Percentiles rank a stretch among this genome's conserved stretches.
Conservation (phyloP, 30 jellyfish, hydroid and myxozoan species). For the Mastigias papua region DNA sequence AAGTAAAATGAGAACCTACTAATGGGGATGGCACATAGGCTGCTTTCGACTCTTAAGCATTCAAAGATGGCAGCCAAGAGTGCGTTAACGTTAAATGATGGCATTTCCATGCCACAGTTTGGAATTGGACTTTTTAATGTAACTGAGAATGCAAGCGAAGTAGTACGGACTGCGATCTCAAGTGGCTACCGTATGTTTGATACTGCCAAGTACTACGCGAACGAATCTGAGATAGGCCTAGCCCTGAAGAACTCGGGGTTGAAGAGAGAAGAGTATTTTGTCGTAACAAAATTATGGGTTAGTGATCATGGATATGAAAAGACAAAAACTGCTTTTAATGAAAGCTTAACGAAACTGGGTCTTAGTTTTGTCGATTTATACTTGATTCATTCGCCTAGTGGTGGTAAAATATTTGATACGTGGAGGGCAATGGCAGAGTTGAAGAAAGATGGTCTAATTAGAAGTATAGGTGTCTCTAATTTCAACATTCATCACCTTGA, state of each 20-base stretch:
- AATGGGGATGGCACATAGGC: not conserved
- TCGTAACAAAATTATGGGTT: constrained; percentile 86
- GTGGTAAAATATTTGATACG: constrained; percentile 79
- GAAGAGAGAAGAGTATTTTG: constrained; percentile 82
- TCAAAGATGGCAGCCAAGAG: constrained; percentile 44
- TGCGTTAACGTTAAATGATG: constrained; percentile 53
- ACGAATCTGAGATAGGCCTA: constrained; percentile 85
- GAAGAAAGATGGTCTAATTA: constrained; percentile 79
- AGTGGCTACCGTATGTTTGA: constrained; percentile 92
- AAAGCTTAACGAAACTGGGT: constrained; percentile 75
- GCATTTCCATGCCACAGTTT: constrained; percentile 76
- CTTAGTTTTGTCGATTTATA: constrained; percentile 87
- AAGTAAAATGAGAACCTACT: too few species aligned
- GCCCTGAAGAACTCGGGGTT: constrained; percentile 79
- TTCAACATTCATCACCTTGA: constrained; percentile 88
- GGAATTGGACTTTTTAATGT: constrained; percentile 82
- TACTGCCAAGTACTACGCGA: constrained; percentile 83
- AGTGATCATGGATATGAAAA: constrained; percentile 73
- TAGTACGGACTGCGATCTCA: constrained; percentile 73
- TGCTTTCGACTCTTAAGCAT: not conserved
- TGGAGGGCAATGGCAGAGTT: constrained; percentile 90
- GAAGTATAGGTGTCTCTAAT: constrained; percentile 96
- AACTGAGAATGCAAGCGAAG: constrained; percentile 42
- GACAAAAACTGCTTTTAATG: constrained; percentile 71
- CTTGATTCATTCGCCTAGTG: constrained; percentile 86